Percentiles rank a stretch among this genome's conserved stretches.
Conservation (phyloP, 2,797 vertebrate genomes). For the Sebastes trivittatus region DNA sequence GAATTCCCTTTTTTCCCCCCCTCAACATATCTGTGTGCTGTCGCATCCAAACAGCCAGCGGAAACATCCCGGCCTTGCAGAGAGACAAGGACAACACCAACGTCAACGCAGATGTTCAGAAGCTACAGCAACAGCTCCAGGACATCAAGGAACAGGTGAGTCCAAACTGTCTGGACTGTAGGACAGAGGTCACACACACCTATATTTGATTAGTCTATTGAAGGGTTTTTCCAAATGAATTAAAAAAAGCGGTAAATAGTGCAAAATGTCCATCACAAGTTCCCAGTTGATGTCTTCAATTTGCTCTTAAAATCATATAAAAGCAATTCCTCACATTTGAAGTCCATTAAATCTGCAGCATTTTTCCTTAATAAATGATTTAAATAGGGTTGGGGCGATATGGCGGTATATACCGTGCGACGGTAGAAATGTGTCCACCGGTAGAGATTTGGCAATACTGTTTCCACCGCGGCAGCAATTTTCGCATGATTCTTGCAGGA, state of each 20-base stretch:
- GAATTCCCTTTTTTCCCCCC: not conserved
- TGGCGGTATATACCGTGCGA: too few species aligned
- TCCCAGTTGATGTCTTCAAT: not conserved
- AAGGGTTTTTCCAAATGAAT: not conserved
- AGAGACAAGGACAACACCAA: slow-evolving; percentile 99
- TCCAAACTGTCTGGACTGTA: not conserved
- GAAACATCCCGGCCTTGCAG: slow-evolving; percentile 95
- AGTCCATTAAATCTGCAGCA: not conserved
- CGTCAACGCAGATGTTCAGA: slow-evolving; percentile 98
- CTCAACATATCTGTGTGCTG: slow-evolving; percentile 8
- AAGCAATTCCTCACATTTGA: not conserved
- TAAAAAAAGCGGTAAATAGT: not conserved
- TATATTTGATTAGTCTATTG: too few species aligned
- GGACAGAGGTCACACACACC: not conserved
- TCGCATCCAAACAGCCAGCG: slow-evolving; percentile 85
- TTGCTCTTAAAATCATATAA: not conserved
- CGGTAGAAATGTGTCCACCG: too few species aligned
- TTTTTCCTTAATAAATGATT: not conserved
- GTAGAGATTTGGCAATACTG: too few species aligned
- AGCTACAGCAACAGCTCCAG: slow-evolving; percentile 97
- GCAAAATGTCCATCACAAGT: not conserved
- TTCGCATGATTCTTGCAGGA: too few species aligned
- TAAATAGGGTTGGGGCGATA: not conserved
- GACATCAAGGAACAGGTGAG: slow-evolving; percentile 98
- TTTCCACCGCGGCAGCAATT: too few species aligned